Percentiles rank a stretch among this genome's conserved stretches.
Conservation (phyloP, 1,140 invertebrate genomes). For the Sinella curviseta region DNA sequence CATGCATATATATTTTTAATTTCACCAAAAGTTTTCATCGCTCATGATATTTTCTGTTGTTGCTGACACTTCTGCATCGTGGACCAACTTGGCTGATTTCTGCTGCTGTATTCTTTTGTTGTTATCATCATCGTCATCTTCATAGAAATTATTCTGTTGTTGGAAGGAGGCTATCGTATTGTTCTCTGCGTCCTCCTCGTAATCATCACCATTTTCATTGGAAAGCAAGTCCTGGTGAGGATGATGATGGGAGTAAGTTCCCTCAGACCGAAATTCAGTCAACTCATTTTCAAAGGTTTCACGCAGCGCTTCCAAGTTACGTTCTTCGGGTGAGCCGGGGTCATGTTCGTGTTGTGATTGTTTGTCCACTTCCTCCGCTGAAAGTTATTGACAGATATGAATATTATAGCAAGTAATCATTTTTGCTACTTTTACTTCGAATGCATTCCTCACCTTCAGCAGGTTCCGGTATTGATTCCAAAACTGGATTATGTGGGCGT, state of each 20-base stretch:
- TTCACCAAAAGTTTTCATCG: conserved; percentile 16
- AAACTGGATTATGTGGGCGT: conserved; percentile 35
- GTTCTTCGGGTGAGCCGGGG: background rate
- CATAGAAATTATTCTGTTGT: background rate
- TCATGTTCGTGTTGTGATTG: background rate
- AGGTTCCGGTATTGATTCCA: conserved; percentile 46
- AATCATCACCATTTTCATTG: background rate
- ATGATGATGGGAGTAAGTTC: background rate
- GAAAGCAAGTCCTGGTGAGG: background rate
- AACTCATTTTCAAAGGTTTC: conserved; percentile 5
- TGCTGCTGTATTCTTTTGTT: background rate
- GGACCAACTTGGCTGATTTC: background rate
- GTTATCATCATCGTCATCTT: background rate
- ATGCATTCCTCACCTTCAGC: conserved; percentile 18
- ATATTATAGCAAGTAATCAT: background rate
- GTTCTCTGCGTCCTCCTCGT: background rate
- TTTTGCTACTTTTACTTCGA: background rate
- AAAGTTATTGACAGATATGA: background rate
- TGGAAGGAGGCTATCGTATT: background rate
- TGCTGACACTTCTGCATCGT: background rate
- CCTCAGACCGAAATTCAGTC: background rate
- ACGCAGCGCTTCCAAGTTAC: background rate
- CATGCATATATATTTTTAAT: no score
- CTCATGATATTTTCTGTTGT: background rate
- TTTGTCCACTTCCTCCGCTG: conserved; percentile 11